Base-by-base conservation (phyloP, 2,113 vertebrate genomes). In the Cardinalis cardinalis region DNA sequence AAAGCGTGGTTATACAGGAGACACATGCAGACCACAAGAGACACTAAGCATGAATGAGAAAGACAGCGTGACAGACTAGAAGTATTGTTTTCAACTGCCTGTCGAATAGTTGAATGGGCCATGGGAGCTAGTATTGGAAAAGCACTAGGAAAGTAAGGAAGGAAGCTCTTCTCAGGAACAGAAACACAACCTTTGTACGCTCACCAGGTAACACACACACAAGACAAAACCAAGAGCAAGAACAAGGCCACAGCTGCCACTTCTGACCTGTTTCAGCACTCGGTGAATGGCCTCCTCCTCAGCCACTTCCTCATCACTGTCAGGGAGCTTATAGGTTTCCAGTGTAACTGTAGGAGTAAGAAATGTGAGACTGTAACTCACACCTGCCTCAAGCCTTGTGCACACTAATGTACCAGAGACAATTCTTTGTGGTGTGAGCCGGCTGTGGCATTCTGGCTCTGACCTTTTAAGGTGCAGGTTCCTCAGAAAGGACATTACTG, bases 291-390 rank as follows among this genome's bases (percentile, higher is more conserved):
- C 97, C 93, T 98, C 98, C 55, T 98, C 98, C 82, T 99, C 99
- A 79, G 98, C 97, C n/a, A 98, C 98, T 46, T 99, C 99, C 26
- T 99, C 99, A 58, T 99, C 99, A 53, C 98, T 99, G 92, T 99
- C 98, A 36, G 98, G 97, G 19, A 98, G 92, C 70, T 94, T 97
- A 75, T 98, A 98, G 73, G 98, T 97, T 77, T 98, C 96, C 86
- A 97, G 90, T 32, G 98, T 98, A 93, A 99, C 99, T 99, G 96
- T 38, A 94, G 83, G 60, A 84, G 46, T n/a, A 87, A 81, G 63
- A 82, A 58, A 90, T 28, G 73, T 32, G 51, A 88, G 44, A 71
- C 46, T 72, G 59, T 76, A 41, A 92, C 36, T 29, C 76, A 78
- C 18, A 49, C 19, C 38, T 52, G 41, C 55, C 74, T 63, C 64